Evolutionary conservation across 2,888 invertebrate genomes (phyloP).

Genomic region (Tetrapedia diversipes): DNA sequence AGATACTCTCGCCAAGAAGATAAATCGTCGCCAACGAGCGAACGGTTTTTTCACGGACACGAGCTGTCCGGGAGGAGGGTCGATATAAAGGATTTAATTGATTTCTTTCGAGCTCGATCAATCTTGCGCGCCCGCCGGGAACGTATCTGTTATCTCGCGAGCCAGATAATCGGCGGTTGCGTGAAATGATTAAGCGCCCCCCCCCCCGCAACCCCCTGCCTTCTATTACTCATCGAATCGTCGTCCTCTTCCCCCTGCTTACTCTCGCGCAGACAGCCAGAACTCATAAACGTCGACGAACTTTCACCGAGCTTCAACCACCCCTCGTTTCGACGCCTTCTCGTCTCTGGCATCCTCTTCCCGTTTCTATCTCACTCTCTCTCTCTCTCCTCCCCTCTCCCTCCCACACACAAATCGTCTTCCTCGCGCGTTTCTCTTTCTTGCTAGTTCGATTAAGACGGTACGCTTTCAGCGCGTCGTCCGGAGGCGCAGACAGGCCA

Average conservation of each 20-base stretch:
- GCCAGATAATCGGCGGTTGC: constrained; percentile 58
- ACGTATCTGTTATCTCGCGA: constrained; percentile 52
- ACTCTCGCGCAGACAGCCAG: constrained; percentile 7
- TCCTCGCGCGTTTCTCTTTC: background rate
- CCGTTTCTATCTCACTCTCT: background rate
- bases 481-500: background rate
- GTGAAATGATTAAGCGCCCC: constrained; percentile 54
- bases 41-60: constrained; percentile 42
- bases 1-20: constrained; percentile 34
- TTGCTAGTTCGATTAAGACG: constrained; percentile 27
- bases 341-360: background rate
- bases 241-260: too few relatives aligned
- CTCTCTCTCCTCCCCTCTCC: too few relatives aligned
- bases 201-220: too few relatives aligned
- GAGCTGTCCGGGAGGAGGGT: constrained; percentile 31
- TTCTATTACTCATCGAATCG: constrained; percentile 55
- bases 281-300: constrained; percentile 35
- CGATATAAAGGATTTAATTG: constrained; percentile 57
- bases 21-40: constrained; percentile 45
- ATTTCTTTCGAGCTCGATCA: constrained; percentile 52
- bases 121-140: constrained; percentile 41
- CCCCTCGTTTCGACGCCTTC: constrained; percentile 31
- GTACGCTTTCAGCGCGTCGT: constrained; percentile 4
- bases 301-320: constrained; percentile 50
- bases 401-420: too few relatives aligned